phyloP scores from a whole-genome alignment of 2,888 invertebrate species.

The Phorcus lineatus region DNA sequence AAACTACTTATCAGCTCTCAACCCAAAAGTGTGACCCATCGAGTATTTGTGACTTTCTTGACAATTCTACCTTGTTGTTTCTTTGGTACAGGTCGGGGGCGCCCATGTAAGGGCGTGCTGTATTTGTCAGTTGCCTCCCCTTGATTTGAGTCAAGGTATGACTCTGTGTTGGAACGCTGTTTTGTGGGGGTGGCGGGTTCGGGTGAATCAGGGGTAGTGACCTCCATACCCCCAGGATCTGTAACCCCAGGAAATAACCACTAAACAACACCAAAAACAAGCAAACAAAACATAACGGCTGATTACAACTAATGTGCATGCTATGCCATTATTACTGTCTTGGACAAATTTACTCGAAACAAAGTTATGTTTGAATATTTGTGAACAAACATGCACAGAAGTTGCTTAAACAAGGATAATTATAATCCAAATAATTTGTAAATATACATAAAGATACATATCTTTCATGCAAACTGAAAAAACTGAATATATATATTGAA shows the following conservation, averaged over 20 bases:
- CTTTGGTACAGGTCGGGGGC: conserved; percentile 86
- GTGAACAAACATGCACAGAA: too few relatives aligned
- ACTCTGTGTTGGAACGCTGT: conserved; percentile 46
- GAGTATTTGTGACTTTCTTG: too few relatives aligned
- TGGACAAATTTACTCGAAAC: too few relatives aligned
- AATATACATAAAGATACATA: too few relatives aligned
- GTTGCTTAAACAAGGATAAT: too few relatives aligned
- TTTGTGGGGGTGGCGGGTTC: conserved; percentile 37
- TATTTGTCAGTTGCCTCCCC: conserved; percentile 43
- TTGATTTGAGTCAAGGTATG: conserved; percentile 29
- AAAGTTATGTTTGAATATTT: too few relatives aligned
- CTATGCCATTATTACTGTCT: neutral
- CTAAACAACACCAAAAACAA: conserved; percentile 25
- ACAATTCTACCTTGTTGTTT: conserved; percentile 33
- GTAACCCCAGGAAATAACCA: conserved; percentile 38
- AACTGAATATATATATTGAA: too few relatives aligned
- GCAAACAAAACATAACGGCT: neutral
- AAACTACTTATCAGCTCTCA: too few relatives aligned
- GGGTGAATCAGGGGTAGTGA: conserved; percentile 22
- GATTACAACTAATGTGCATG: conserved; percentile 1
- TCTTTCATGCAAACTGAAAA: too few relatives aligned
- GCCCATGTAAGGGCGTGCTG: conserved; percentile 71
- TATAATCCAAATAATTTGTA: too few relatives aligned
- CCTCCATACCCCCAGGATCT: conserved; percentile 49
- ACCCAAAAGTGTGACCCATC: too few relatives aligned